phyloP scores from a whole-genome alignment of 2,797 vertebrate genomes.

The Propithecus perrieri region DNA sequence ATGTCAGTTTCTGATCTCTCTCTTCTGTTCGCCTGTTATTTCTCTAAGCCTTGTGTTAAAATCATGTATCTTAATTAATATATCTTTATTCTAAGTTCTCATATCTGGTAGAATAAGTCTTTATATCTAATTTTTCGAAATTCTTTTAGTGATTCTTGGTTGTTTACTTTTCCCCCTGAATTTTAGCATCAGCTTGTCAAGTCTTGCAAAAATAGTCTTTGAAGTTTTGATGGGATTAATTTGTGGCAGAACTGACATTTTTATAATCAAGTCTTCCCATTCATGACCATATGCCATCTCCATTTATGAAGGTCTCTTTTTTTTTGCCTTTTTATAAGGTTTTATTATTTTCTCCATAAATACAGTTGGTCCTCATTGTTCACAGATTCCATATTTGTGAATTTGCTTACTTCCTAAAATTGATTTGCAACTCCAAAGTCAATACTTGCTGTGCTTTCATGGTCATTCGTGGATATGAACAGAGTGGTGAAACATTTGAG shows the following conservation, averaged over 20 bases:
- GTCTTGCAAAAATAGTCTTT: background rate
- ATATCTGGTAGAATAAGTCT: background rate
- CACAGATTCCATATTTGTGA: background rate
- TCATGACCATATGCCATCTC: background rate
- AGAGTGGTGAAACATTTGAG: background rate
- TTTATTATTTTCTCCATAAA: background rate
- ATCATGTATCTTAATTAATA: background rate
- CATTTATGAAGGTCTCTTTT: background rate
- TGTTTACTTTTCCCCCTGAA: background rate
- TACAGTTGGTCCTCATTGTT: background rate
- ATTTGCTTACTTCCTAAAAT: background rate
- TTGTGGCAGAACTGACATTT: background rate
- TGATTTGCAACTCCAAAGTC: background rate
- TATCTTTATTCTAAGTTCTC: slow-evolving; percentile 27
- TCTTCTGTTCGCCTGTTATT: background rate
- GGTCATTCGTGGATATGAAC: background rate
- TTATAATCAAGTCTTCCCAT: background rate
- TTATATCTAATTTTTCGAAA: background rate
- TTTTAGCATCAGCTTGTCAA: background rate
- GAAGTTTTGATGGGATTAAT: background rate
- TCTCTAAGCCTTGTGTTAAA: background rate
- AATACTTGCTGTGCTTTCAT: background rate
- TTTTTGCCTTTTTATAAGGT: background rate
- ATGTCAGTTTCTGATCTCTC: background rate
- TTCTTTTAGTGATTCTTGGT: background rate